phyloP scores from a whole-genome alignment of 2,888 invertebrate species.

The Stramonita haemastoma region DNA sequence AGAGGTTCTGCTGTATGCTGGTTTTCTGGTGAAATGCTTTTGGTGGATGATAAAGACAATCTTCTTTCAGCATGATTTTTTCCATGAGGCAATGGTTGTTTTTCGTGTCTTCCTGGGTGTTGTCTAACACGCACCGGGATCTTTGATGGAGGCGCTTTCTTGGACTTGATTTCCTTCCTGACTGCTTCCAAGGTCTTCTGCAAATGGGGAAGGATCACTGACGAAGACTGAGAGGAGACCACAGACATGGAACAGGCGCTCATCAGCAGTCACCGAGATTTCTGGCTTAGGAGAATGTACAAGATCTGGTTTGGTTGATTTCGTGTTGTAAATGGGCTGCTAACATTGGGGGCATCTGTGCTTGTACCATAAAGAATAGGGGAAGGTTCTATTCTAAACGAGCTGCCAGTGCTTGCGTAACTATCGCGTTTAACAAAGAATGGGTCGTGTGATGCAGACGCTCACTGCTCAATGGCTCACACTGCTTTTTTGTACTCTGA shows the following conservation, averaged over 20 bases:
- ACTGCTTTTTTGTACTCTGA: neutral
- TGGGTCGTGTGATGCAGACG: neutral
- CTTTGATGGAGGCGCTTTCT: slow-evolving; percentile 8
- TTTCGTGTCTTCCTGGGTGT: slow-evolving; percentile 3
- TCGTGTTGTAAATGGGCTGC: neutral
- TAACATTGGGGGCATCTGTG: too few species aligned
- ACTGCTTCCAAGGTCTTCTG: slow-evolving; percentile 17
- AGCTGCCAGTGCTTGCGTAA: neutral
- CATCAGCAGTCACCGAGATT: neutral
- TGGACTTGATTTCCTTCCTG: slow-evolving; percentile 30
- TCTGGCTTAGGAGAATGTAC: neutral
- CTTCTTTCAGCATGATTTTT: neutral
- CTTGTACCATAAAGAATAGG: neutral
- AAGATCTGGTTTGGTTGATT: neutral
- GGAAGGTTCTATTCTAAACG: neutral
- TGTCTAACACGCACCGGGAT: slow-evolving; percentile 30
- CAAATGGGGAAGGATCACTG: slow-evolving; percentile 26
- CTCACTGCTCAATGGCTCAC: neutral
- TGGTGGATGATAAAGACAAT: neutral
- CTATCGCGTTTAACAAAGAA: neutral
- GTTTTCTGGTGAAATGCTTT: neutral
- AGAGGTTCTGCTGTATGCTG: neutral
- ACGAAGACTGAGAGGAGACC: neutral
- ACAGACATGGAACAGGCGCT: neutral
- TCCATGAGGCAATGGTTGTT: neutral